Percentiles rank a stretch among this genome's conserved stretches.
Conservation (phyloP, 1,140 invertebrate genomes). For the Drosophila rhopaloa region DNA sequence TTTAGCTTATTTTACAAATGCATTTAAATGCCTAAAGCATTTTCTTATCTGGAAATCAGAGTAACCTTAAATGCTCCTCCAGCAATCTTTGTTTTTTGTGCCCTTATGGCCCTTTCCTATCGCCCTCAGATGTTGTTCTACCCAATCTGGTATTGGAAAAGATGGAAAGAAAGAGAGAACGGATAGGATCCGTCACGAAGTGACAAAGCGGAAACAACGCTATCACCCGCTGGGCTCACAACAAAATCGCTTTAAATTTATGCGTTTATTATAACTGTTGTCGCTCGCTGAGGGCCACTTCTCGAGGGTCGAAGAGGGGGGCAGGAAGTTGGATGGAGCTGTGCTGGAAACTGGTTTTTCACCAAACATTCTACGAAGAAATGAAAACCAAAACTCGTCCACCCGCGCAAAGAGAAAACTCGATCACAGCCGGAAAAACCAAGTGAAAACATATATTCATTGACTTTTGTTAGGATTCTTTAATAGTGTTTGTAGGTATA, state of each 20-base stretch:
- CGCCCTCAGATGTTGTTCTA: background rate
- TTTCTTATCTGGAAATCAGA: constrained; percentile 9
- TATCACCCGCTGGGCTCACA: constrained; percentile 11
- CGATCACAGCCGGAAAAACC: constrained; percentile 8
- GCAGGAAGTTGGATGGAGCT: constrained; percentile 23
- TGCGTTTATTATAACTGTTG: constrained; percentile 44
- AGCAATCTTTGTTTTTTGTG: constrained; percentile 14
- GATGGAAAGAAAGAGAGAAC: background rate
- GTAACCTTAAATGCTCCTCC: constrained; percentile 19
- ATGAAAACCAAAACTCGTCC: constrained; percentile 6
- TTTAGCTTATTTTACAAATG: background rate
- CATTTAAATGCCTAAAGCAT: background rate
- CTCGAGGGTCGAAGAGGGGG: background rate
- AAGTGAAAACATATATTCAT: background rate
- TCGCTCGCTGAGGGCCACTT: constrained; percentile 10
- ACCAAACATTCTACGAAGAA: constrained; percentile 9
- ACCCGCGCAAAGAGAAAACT: constrained; percentile 29
- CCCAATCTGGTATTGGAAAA: background rate
- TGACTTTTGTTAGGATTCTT: background rate
- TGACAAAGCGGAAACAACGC: constrained; percentile 35
- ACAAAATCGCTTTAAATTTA: constrained; percentile 29
- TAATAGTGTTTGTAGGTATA: too few species aligned
- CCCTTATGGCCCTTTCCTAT: constrained; percentile 22
- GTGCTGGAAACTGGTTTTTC: constrained; percentile 24
- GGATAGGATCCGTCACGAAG: constrained; percentile 5